Evolutionary conservation across 2,888 invertebrate species (phyloP).

Genomic region (Metopia argyrocephala): DNA sequence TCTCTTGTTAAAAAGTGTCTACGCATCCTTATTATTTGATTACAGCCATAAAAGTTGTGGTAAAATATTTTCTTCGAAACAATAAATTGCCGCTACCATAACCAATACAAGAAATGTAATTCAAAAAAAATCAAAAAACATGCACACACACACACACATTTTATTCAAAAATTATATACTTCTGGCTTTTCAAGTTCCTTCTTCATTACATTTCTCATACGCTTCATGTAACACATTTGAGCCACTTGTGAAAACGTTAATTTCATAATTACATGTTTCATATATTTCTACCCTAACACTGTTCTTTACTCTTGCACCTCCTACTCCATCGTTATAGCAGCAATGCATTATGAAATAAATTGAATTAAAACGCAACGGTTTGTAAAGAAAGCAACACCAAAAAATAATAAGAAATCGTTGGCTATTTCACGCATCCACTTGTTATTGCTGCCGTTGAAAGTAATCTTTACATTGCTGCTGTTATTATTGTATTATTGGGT

Average conservation of each 20-base stretch:
- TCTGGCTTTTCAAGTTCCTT: constrained; percentile 34
- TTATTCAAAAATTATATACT: constrained; percentile 58
- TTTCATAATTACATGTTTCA: constrained; percentile 78
- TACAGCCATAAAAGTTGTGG: constrained; percentile 13
- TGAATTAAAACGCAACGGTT: constrained; percentile 8
- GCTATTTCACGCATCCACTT: constrained; percentile 39
- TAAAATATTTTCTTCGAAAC: constrained; percentile 3
- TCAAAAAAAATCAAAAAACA: neutral
- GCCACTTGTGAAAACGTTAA: constrained; percentile 75
- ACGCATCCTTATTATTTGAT: constrained; percentile 61
- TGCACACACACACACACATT: neutral
- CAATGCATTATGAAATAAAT: constrained; percentile 24
- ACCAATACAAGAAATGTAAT: no score
- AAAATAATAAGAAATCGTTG: constrained; percentile 4
- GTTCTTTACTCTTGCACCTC: no score
- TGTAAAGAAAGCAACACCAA: neutral
- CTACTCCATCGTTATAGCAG: neutral
- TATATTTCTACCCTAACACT: constrained; percentile 66
- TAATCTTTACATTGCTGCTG: no score
- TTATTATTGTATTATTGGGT: constrained; percentile 13
- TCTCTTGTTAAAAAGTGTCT: constrained; percentile 44
- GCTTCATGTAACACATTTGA: constrained; percentile 64
- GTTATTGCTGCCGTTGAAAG: no score
- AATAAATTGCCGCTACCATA: constrained; percentile 42
- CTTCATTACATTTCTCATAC: neutral